Evolutionary conservation across 2,888 invertebrate genomes (phyloP).

Genomic region (Serrognathus titanus): DNA sequence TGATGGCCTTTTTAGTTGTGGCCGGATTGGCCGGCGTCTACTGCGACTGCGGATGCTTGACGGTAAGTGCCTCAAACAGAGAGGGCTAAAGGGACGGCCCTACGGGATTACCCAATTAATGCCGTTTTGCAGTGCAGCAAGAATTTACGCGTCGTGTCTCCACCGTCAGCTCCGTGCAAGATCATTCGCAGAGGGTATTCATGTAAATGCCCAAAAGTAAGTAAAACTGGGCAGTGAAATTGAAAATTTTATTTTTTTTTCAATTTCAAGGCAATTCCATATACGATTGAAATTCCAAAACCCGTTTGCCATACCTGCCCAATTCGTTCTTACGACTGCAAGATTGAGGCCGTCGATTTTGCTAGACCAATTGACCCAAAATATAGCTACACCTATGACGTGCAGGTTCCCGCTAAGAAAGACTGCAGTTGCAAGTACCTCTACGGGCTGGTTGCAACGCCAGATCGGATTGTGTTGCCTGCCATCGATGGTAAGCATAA

Average conservation of each 20-base stretch:
- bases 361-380: slow-evolving; percentile 11
- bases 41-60: slow-evolving; percentile 43
- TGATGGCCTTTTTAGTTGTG: slow-evolving; percentile 22
- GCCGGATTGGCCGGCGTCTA: slow-evolving; percentile 25
- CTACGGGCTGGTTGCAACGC: slow-evolving; percentile 30
- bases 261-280: slow-evolving; percentile 18
- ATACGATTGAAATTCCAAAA: slow-evolving; percentile 22
- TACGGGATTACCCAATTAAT: slow-evolving; percentile 2
- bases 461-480: slow-evolving; percentile 38
- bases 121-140: slow-evolving; percentile 39
- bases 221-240: slow-evolving; percentile 17
- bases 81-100: background rate
- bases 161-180: slow-evolving; percentile 32
- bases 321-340: slow-evolving; percentile 16
- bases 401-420: slow-evolving; percentile 29
- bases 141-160: slow-evolving; percentile 36
- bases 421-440: slow-evolving; percentile 12
- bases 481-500: slow-evolving; percentile 18
- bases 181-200: slow-evolving; percentile 36
- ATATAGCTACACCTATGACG: slow-evolving; percentile 23
- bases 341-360: slow-evolving; percentile 17
- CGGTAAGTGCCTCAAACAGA: slow-evolving; percentile 33
- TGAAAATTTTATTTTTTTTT: background rate
- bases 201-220: slow-evolving; percentile 23
- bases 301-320: slow-evolving; percentile 1